phyloP scores from a whole-genome alignment of 2,888 invertebrate species.

The Mechanitis messenoides region DNA sequence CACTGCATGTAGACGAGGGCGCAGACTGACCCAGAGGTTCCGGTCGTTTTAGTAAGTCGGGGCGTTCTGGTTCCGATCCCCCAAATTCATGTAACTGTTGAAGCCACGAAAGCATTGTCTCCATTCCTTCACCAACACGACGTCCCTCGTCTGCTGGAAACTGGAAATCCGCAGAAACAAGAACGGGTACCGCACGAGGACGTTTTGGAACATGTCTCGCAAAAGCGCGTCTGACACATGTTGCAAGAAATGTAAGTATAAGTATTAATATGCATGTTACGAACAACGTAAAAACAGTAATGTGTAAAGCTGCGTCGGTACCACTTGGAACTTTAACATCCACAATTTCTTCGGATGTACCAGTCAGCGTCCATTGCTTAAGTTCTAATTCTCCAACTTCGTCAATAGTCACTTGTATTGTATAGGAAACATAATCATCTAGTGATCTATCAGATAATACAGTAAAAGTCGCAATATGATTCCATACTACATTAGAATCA shows the following conservation, averaged over 20 bases:
- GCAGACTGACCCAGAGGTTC: constrained; percentile 60
- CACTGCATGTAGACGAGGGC: constrained; percentile 73
- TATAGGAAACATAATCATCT: constrained; percentile 36
- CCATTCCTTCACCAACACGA: constrained; percentile 82
- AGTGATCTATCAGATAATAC: constrained; percentile 35
- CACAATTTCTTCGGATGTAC: constrained; percentile 25
- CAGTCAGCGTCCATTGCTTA: constrained; percentile 23
- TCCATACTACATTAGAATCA: constrained; percentile 32
- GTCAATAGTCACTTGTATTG: constrained; percentile 31
- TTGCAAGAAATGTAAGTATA: constrained; percentile 27
- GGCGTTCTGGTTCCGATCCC: constrained; percentile 88
- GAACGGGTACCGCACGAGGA: constrained; percentile 39
- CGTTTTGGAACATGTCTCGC: constrained; percentile 28
- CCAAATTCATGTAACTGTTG: constrained; percentile 90
- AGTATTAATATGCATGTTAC: constrained; percentile 25
- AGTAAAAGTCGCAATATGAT: constrained; percentile 34
- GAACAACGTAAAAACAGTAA: constrained; percentile 26
- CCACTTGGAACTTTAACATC: constrained; percentile 18
- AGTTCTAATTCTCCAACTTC: constrained; percentile 33
- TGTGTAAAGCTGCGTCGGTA: constrained; percentile 14
- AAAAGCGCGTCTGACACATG: constrained; percentile 20
- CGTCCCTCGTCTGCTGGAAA: constrained; percentile 51
- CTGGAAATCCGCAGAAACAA: constrained; percentile 42
- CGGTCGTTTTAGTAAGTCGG: constrained; percentile 87
- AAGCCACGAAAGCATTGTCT: constrained; percentile 90